Evolutionary conservation across 2,888 invertebrate species (phyloP), one percentile per base, ranked within the genome.

Genomic region (Schizaphis graminum): DNA sequence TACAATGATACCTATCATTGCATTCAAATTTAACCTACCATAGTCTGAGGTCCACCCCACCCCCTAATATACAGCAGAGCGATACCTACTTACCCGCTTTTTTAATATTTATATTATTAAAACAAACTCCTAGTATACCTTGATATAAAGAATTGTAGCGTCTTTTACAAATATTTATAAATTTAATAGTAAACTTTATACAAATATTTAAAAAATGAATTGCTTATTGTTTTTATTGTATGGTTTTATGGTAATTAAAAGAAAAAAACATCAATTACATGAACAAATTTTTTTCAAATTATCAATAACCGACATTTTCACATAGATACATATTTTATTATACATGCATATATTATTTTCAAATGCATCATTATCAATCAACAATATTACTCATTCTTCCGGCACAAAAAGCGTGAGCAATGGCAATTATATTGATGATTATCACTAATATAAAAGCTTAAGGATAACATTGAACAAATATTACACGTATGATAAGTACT

Each of bases 381-480:
- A 91, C 10, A 47, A 92, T n/a, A 93, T 93, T 93, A 93, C 89
- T 93, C 93, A 93, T 89, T 93, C 41, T 93, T 93, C 93, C 93
- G 93, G 89, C 89, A 89, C 56, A 84, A n/a, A n/a, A 0, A 35
- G n/a, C 86, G 47, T 91, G 91, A 86, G 57, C 35, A 89, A 28
- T 41, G 10, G 85, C 44, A 67, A 77, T 90, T 86, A 57, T 47
- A 26, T 47, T 24, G 44, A 91, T 57, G 57, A 47, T 47, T 57
- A 86, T 91, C 44, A 24, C 21, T 4, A n/a, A 41, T n/a, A n/a
- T 49, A 28, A 44, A 28, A 53, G 84, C 86, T 44, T 91, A 57
- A 47, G 85, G 28, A 91, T 84, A 91, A 77, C 77, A n/a, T 91
- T 77, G 13, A 84, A 84, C 56, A 89, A 35, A 57, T 61, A 61